These are phyloP conservation scores for Dendrocincla tyrannina DNA, from an alignment of 2,797 vertebrate genomes.

Conservation along the genomic window DNA sequence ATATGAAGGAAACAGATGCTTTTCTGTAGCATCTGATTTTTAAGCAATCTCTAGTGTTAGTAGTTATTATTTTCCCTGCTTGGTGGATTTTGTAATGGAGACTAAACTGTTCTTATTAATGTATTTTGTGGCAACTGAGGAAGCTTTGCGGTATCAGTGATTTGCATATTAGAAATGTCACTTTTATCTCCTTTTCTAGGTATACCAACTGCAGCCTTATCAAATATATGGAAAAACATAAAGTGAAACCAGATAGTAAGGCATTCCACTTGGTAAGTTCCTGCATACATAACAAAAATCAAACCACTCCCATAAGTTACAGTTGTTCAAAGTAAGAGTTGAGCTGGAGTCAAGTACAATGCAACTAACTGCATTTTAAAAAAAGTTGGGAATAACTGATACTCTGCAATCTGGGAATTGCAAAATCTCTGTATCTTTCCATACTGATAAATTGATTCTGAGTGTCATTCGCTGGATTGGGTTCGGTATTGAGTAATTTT, in stretches of 20 bases:
- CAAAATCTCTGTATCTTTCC: neutral
- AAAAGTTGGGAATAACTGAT: neutral
- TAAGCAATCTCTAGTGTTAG: neutral
- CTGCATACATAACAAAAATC: neutral
- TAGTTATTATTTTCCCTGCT: neutral
- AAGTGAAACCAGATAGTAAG: slow-evolving; percentile 99
- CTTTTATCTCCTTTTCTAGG: slow-evolving; percentile 74
- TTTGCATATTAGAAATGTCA: neutral
- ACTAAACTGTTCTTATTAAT: neutral
- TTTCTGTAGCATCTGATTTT: neutral
- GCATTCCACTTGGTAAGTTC: slow-evolving; percentile 99
- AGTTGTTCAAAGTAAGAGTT: neutral
- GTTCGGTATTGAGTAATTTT: neutral
- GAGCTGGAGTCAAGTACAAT: neutral
- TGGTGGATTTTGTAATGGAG: neutral
- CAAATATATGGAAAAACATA: slow-evolving; percentile 99
- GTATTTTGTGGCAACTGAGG: neutral
- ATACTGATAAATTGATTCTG: neutral
- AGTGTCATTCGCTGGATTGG: neutral
- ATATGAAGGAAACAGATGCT: neutral
- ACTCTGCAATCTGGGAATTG: neutral
- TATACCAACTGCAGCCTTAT: slow-evolving; percentile 99
- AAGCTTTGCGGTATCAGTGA: neutral
- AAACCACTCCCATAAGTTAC: neutral
- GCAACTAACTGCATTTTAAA: neutral